Evolutionary conservation across 2,797 vertebrate species (phyloP).

Genomic region (Eleutherodactylus coqui): DNA sequence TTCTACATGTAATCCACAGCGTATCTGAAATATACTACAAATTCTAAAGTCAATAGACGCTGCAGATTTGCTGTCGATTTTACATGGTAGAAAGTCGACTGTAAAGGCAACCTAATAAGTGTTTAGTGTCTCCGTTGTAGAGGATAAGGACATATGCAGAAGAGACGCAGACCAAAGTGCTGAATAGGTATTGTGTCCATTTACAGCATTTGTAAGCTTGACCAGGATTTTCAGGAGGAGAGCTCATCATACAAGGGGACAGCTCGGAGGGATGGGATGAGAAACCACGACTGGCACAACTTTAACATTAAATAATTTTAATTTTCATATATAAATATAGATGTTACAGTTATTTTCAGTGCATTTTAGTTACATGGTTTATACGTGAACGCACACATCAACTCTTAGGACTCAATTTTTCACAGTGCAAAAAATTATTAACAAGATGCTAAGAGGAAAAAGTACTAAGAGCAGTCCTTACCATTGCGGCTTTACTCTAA

Average conservation of each 20-base stretch:
- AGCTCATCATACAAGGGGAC: background rate
- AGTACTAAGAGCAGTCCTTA: background rate
- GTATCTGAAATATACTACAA: no score
- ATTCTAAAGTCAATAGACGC: no score
- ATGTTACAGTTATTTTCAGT: conserved; percentile 51
- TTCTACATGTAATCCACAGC: no score
- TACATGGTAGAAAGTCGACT: no score
- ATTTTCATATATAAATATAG: conserved; percentile 38
- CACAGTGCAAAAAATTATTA: conserved; percentile 35
- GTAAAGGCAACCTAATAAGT: no score
- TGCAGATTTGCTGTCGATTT: no score
- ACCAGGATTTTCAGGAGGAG: background rate
- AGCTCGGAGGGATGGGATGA: background rate
- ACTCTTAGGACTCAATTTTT: conserved; percentile 36
- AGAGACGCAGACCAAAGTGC: no score
- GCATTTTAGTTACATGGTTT: conserved; percentile 58
- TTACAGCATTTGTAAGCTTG: background rate
- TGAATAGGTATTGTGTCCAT: no score
- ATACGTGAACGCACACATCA: conserved; percentile 22
- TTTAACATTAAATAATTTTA: conserved; percentile 27
- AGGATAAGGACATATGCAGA: no score
- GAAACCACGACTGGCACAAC: background rate
- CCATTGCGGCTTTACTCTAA: background rate
- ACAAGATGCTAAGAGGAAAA: conserved; percentile 48
- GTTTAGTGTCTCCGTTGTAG: no score